phyloP scores from a whole-genome alignment of 2,113 vertebrate genomes.

The Brachirus orientalis region DNA sequence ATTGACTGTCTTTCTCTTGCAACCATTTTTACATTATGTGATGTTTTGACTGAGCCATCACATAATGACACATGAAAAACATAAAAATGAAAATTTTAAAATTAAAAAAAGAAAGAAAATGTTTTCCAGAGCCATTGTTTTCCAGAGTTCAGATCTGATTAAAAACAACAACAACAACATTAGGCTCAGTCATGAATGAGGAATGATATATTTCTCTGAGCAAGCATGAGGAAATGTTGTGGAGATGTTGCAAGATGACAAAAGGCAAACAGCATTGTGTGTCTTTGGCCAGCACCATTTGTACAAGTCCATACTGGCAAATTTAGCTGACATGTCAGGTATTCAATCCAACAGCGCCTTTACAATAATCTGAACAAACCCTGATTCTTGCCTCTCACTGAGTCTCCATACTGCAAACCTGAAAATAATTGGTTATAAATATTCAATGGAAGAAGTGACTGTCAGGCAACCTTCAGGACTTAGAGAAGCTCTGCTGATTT shows the following conservation, averaged over 20 bases:
- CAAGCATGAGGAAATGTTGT: not conserved
- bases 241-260: constrained; percentile 9
- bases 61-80: not conserved
- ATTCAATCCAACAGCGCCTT: not conserved
- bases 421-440: constrained; percentile 54
- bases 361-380: not conserved
- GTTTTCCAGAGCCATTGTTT: no score
- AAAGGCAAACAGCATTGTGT: constrained; percentile 13
- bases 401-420: not conserved
- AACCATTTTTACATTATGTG: constrained; percentile 13
- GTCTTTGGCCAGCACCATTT: no score
- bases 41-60: constrained; percentile 17
- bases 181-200: not conserved
- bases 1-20: constrained; percentile 1
- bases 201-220: not conserved
- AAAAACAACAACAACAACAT: no score
- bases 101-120: not conserved
- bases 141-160: no score
- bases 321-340: not conserved
- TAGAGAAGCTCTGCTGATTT: not conserved
- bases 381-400: not conserved
- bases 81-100: not conserved
- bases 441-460: constrained; percentile 31
- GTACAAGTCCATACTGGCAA: not conserved
- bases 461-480: constrained; percentile 18